Conservation (phyloP, 2,888 invertebrate genomes). For the Ecdyonurus torrentis region DNA sequence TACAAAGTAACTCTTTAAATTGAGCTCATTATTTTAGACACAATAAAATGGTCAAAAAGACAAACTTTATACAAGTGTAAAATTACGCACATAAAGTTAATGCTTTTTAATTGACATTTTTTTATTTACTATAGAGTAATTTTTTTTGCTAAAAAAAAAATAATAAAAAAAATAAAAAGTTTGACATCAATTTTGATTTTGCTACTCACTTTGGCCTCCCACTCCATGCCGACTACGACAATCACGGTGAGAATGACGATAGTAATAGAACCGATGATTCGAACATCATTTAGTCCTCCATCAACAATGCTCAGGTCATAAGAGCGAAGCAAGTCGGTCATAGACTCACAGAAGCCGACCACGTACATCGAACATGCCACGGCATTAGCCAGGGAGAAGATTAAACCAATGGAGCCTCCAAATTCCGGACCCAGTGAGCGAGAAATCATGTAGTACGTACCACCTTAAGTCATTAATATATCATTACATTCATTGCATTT, state of each 20-base stretch:
- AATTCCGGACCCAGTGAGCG: slow-evolving; percentile 94
- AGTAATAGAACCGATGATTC: slow-evolving; percentile 73
- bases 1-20: no score
- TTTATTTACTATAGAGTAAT: no score
- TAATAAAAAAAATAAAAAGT: no score
- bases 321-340: slow-evolving; percentile 46
- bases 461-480: no score
- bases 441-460: slow-evolving; percentile 97
- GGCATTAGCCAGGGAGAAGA: slow-evolving; percentile 92
- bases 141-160: no score
- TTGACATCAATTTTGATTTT: neutral
- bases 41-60: no score
- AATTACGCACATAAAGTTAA: no score
- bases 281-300: slow-evolving; percentile 44
- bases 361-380: slow-evolving; percentile 96
- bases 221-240: slow-evolving; percentile 90
- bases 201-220: slow-evolving; percentile 71
- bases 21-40: no score
- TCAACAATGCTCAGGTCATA: slow-evolving; percentile 43
- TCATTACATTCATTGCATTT: no score
- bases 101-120: no score
- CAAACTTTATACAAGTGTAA: no score
- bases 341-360: slow-evolving; percentile 93
- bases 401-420: slow-evolving; percentile 87
- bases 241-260: slow-evolving; percentile 67